phyloP scores from a whole-genome alignment of 1,140 invertebrate species.

The Heliothis virescens region DNA sequence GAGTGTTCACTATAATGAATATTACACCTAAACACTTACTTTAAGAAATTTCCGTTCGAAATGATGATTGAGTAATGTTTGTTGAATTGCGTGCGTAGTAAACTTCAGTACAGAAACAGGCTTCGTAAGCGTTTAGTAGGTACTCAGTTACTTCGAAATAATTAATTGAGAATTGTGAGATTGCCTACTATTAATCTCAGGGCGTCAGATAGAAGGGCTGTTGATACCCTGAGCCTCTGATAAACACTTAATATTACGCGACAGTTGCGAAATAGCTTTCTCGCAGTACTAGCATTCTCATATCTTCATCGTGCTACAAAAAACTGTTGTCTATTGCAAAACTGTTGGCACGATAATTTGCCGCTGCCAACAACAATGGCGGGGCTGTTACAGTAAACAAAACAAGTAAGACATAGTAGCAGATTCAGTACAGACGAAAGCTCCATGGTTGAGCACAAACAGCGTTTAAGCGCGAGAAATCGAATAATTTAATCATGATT shows the following conservation, averaged over 20 bases:
- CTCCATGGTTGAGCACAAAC: too few species aligned
- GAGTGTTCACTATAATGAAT: constrained; percentile 39
- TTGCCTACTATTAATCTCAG: constrained; percentile 55
- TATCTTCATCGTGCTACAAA: constrained; percentile 76
- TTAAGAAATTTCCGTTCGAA: constrained; percentile 45
- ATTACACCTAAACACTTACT: constrained; percentile 41
- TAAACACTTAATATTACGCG: constrained; percentile 74
- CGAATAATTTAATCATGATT: too few species aligned
- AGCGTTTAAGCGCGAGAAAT: too few species aligned
- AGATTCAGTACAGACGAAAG: constrained; percentile 66
- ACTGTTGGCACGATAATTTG: constrained; percentile 70
- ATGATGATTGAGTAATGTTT: constrained; percentile 42
- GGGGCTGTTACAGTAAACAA: constrained; percentile 68
- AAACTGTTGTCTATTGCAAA: constrained; percentile 75
- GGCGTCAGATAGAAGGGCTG: constrained; percentile 52
- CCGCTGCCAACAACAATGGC: constrained; percentile 69
- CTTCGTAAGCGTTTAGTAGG: constrained; percentile 20
- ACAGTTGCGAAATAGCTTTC: constrained; percentile 67
- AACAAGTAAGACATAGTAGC: constrained; percentile 66
- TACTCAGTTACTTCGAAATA: constrained; percentile 48
- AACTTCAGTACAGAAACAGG: constrained; percentile 40
- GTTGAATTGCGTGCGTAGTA: constrained; percentile 43
- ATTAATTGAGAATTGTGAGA: constrained; percentile 61
- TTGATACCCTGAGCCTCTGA: constrained; percentile 58
- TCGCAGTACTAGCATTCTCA: constrained; percentile 61